Base-by-base conservation (phyloP, 2,113 vertebrate species). In the Progne subis region DNA sequence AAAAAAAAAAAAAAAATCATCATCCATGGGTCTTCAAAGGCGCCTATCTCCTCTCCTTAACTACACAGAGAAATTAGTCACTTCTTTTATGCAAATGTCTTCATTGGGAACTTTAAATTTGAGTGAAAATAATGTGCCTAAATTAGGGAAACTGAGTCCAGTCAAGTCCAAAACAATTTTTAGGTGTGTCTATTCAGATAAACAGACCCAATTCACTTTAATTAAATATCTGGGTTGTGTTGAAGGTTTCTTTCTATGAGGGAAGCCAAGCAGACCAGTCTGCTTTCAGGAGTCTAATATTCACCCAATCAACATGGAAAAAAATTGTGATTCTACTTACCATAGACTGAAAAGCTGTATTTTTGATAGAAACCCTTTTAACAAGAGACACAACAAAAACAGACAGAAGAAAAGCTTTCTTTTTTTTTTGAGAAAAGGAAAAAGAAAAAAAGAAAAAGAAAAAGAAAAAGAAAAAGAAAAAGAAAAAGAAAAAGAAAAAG, bases 401-500 rank as follows among this genome's bases (percentile, higher is more conserved):
- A 47, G 3, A 10, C 5, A 46, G 21, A 71, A 49, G 19, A 75
- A 70, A 88, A 61, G 0, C 1, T 57, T 44, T 82, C 28, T 37
- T 37, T 37, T 37, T 37, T 37, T 37, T 37, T 37, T 10, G 37
- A 37, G 37, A 37, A 68, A 19, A 28, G 5, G 2, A 78, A 15
- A 26, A 3, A 34, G 11, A 8, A 18, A 37, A 13, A 12, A 10
- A 18, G 4, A 17, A 67, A 2, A 18, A 18, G 6, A 10, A 4
- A 23, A 6, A 5, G 6, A 4, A 12, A 7, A 0, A 3, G 3
- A 18, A 13, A 18, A 9, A 5, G 2, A 41, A 6, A 16, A 1
- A 6, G 6, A 4, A 8, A 14, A 4, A 8, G 14, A 16, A 5
- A 5, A 3, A 10, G 12, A 8, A 5, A 2, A 2, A 12, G 14